Evolutionary conservation across 2,888 invertebrate species (phyloP), one percentile per base, ranked within the genome.

Genomic region (Eustalomyia histrio): DNA sequence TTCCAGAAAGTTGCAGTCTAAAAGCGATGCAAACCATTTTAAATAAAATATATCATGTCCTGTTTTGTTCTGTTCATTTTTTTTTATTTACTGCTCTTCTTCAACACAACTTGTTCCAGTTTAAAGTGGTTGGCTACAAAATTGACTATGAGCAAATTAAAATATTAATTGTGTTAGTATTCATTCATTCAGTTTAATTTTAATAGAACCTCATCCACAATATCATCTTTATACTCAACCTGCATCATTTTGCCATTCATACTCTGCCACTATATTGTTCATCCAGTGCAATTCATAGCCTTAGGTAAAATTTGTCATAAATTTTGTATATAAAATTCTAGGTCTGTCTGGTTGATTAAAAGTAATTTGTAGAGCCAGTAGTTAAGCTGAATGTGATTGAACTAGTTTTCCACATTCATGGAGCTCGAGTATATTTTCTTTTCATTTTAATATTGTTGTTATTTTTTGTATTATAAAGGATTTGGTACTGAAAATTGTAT

Each of bases 101-200:
- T 39, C 55, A n/a, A 8, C 9, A 12, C n/a, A 69, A 53, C 64
- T 53, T 68, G 65, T 69, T 72, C 68, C 16, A 68, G 57, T 61
- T 60, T 43, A 21, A 14, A 43, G 60, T 50, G 50, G 53, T 68
- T 10, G 18, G 29, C 43, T 58, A 63, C 35, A 69, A 69, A 60
- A 74, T 29, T 67, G 63, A 67, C 81, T 81, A 65, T 24, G 55
- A 78, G 81, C 65, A 74, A 81, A 81, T 81, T 81, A 81, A 81
- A 78, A 81, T 81, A 78, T 81, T 81, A 81, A 81, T 81, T 81
- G 67, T 78, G 67, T 78, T 81, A 71, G 50, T 67, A 68, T 50
- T 53, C 29, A 33, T 55, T 57, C 35, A 64, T 60, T 53, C 33
- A 33, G 29, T 72, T 72, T 76, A 65, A 43, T 65, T 55, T 43